Conservation (phyloP, 2,888 invertebrate genomes). For the Drosophila kambysellisi region DNA sequence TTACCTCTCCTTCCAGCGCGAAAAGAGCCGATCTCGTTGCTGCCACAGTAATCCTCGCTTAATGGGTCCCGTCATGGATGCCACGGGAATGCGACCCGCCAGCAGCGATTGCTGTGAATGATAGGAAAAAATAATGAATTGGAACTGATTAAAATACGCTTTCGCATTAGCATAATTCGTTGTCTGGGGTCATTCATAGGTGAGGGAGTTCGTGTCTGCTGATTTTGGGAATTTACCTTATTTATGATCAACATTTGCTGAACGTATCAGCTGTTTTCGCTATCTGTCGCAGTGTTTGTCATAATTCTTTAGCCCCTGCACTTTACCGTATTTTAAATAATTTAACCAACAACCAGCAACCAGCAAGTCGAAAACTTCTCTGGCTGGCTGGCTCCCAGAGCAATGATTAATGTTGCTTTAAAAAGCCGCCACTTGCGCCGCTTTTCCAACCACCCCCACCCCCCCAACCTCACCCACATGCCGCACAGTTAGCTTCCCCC, state of each 20-base stretch:
- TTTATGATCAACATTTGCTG: slow-evolving; percentile 50
- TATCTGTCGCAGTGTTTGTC: slow-evolving; percentile 47
- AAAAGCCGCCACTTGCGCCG: slow-evolving; percentile 72
- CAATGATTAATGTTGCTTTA: slow-evolving; percentile 76
- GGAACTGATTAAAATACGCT: slow-evolving; percentile 34
- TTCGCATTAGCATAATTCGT: background rate
- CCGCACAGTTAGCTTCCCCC: slow-evolving; percentile 13
- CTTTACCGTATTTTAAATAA: slow-evolving; percentile 67
- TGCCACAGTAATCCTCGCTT: slow-evolving; percentile 89
- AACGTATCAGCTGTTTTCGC: slow-evolving; percentile 66
- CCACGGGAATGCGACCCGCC: slow-evolving; percentile 85
- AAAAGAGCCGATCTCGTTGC: slow-evolving; percentile 88
- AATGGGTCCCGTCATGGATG: slow-evolving; percentile 87
- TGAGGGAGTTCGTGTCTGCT: slow-evolving; percentile 43
- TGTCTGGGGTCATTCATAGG: background rate
- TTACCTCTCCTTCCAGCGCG: slow-evolving; percentile 88
- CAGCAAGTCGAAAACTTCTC: slow-evolving; percentile 18
- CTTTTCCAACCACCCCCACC: slow-evolving; percentile 26
- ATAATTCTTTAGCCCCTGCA: slow-evolving; percentile 65
- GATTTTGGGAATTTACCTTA: slow-evolving; percentile 59
- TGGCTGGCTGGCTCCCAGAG: slow-evolving; percentile 41
- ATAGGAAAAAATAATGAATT: slow-evolving; percentile 22
- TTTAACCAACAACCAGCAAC: slow-evolving; percentile 49
- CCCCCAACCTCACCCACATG: background rate
- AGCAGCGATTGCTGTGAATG: slow-evolving; percentile 83